Evolutionary conservation across 2,113 vertebrate species (phyloP), one percentile per base, ranked within the genome.

Genomic region (Callithrix jacchus): DNA sequence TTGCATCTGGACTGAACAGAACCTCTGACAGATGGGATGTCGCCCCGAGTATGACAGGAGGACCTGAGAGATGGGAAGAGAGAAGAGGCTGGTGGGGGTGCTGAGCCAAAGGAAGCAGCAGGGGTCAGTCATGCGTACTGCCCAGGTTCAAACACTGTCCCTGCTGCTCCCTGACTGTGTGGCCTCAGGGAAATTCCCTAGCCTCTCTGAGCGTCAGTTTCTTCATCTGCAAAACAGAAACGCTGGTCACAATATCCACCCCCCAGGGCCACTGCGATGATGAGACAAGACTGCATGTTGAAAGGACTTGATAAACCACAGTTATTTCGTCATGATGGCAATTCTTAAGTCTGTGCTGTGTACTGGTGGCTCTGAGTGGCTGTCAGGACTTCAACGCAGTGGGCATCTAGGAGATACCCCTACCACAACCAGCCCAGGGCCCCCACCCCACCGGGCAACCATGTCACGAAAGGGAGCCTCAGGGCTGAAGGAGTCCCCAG

Each of bases 1-100:
- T 20, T 23, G 96, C 91, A 89, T 93, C 96, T 95, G 96, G 96
- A 95, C 94, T 23, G 95, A 94, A 92, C 94, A 95, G 97, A 96
- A 81, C 76, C 70, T 73, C 93, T 40, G 71, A 90, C 96, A 97
- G 97, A 96, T 81, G 95, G 96, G 89, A 87, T 68, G 66, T 71
- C 3, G 1, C 68, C 73, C 64, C 0, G 0, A 58, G 88, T 91
- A 70, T 10, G 9, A 81, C 66, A 10, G 92, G 86, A 70, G 42
- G n/a, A 45, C 92, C 58, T 23, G 79, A 40, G 92, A 61, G 68
- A 68, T 8, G 21, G 61, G n/a, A 37, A 5, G 13, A 18, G 52
- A 27, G 8, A 61, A 30, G 45, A 5, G 20, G 80, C 8, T 30
- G 13, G 20, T 20, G 49, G 70, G 56, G 88, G 58, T 23, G 13